A percentile compares a stretch with the other conserved stretches of the same genome.
Conservation (phyloP, 2,888 invertebrate species). For the Tenthredo mesomela region DNA sequence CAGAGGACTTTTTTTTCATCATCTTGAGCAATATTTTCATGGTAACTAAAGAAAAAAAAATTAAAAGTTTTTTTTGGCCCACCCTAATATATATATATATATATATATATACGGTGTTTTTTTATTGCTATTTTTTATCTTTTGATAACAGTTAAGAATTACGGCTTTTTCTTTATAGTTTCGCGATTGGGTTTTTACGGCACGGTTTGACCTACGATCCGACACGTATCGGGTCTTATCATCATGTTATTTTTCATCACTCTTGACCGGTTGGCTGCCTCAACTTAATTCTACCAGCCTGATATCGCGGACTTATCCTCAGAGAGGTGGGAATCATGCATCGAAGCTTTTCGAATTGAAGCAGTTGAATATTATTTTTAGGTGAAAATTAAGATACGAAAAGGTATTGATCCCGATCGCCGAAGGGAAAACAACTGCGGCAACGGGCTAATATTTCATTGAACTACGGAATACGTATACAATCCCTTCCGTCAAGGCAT, state of each 20-base stretch:
- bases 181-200: conserved; percentile 8
- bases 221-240: neutral
- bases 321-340: neutral
- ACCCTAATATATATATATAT: no score
- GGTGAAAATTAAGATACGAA: neutral
- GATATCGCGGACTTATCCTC: neutral
- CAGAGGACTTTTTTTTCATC: no score
- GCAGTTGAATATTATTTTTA: neutral
- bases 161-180: neutral
- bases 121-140: neutral
- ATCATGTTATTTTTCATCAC: neutral
- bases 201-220: neutral
- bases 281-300: neutral
- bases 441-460: neutral
- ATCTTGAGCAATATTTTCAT: no score
- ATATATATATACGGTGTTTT: neutral
- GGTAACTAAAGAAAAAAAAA: no score
- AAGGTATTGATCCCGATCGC: neutral
- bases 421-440: neutral
- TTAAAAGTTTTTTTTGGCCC: no score
- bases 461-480: neutral
- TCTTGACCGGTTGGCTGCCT: neutral
- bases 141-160: neutral
- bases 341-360: neutral
- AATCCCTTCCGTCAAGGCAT: neutral